phyloP scores from a whole-genome alignment of 2,888 invertebrate species.

The Andrena bucephala region DNA sequence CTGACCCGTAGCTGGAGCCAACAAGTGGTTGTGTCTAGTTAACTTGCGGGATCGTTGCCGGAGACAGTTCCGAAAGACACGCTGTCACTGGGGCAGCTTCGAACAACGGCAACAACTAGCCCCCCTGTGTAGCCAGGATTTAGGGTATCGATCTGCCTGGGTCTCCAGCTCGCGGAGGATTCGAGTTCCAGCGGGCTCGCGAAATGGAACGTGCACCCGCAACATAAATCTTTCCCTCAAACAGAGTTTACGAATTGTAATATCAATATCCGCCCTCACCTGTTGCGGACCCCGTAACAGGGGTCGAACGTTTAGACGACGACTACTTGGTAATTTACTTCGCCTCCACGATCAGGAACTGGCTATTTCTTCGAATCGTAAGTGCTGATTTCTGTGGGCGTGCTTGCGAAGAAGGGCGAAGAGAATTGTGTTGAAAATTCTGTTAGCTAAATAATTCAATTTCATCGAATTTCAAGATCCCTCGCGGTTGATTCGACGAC shows the following conservation, averaged over 20 bases:
- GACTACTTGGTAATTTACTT: too few relatives aligned
- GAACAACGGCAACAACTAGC: constrained; percentile 48
- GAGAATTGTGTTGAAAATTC: too few relatives aligned
- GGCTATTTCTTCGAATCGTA: too few relatives aligned
- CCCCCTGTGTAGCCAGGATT: constrained; percentile 56
- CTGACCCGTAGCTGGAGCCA: constrained; percentile 60
- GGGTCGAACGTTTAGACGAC: constrained; percentile 21
- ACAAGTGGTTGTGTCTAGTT: constrained; percentile 75
- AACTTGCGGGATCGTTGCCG: constrained; percentile 70
- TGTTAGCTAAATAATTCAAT: too few relatives aligned
- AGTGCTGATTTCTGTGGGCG: too few relatives aligned
- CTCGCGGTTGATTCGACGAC: too few relatives aligned
- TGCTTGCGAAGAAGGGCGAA: too few relatives aligned
- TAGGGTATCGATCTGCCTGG: constrained; percentile 61
- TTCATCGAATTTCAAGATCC: too few relatives aligned
- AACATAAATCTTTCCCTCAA: constrained; percentile 64
- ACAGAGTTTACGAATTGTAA: constrained; percentile 67
- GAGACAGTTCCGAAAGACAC: constrained; percentile 72
- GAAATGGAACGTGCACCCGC: constrained; percentile 57
- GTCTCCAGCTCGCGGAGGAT: constrained; percentile 25
- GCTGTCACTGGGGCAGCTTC: constrained; percentile 59
- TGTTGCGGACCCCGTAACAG: constrained; percentile 55
- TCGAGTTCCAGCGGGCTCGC: constrained; percentile 8
- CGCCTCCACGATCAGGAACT: too few relatives aligned
- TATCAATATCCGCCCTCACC: constrained; percentile 70